Percentiles rank a stretch among this genome's conserved stretches.
Evolutionary conservation across 30 jellyfish, hydroid and myxozoan genomes (phyloP).

Genomic region (Aurelia sp.): DNA sequence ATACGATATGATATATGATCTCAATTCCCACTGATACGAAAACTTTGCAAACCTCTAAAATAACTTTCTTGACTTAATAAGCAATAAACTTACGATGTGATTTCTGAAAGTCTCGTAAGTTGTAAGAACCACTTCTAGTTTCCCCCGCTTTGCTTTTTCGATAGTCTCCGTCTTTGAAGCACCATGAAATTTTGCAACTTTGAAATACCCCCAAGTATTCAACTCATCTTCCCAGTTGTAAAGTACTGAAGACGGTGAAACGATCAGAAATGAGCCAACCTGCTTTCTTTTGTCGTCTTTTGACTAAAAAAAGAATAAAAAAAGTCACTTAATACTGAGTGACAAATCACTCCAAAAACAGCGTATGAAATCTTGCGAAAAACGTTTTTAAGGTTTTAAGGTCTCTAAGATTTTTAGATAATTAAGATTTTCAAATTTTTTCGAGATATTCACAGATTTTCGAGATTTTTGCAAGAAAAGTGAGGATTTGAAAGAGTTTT

Average conservation of each 20-base stretch:
- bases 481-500: no score
- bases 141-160: constrained; percentile 48
- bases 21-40: no score
- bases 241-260: constrained; percentile 81
- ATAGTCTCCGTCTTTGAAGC: constrained; percentile 48
- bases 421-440: no score
- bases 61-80: neutral
- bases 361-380: no score
- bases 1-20: no score
- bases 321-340: neutral
- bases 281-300: neutral
- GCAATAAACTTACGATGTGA: constrained; percentile 62
- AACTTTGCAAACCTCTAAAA: no score
- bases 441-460: no score
- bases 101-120: constrained; percentile 80
- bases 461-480: no score
- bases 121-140: constrained; percentile 75
- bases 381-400: no score
- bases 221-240: constrained; percentile 91
- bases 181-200: constrained; percentile 71
- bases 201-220: constrained; percentile 83
- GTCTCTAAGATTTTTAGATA: no score
- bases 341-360: no score
- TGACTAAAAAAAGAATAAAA: constrained; percentile 3
- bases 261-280: constrained; percentile 58